phyloP scores from a whole-genome alignment of 1,140 invertebrate genomes.

The Gryon sp. region DNA sequence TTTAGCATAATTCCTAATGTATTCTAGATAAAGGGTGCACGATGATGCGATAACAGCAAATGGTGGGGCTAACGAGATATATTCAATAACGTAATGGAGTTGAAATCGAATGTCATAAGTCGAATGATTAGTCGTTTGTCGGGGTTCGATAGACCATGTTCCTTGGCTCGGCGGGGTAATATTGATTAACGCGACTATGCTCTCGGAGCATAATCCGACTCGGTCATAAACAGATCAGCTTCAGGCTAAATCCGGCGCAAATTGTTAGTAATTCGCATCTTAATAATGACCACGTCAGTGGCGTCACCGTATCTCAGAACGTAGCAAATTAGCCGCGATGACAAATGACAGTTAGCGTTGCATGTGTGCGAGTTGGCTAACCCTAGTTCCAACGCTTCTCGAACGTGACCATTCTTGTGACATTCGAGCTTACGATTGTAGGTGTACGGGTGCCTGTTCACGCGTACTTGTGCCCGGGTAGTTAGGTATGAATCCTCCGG shows the following conservation, averaged over 20 bases:
- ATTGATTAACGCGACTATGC: constrained; percentile 77
- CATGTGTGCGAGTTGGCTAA: constrained; percentile 36
- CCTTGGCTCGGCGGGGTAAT: constrained; percentile 68
- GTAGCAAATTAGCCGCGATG: constrained; percentile 79
- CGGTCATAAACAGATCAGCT: constrained; percentile 79
- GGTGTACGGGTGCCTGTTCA: constrained; percentile 50
- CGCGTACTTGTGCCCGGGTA: constrained; percentile 47
- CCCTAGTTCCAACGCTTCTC: constrained; percentile 36
- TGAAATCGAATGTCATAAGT: constrained; percentile 55
- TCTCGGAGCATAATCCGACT: constrained; percentile 74
- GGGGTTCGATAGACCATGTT: constrained; percentile 58
- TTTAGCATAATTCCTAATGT: constrained; percentile 46
- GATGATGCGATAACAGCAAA: constrained; percentile 43
- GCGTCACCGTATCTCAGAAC: constrained; percentile 80
- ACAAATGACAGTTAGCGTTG: constrained; percentile 75
- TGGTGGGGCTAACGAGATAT: constrained; percentile 48
- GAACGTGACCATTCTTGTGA: constrained; percentile 37
- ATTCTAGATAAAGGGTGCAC: constrained; percentile 30
- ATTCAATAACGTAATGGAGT: constrained; percentile 57
- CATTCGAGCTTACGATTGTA: constrained; percentile 25
- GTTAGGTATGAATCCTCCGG: constrained; percentile 72
- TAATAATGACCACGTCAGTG: constrained; percentile 80
- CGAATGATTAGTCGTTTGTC: constrained; percentile 61
- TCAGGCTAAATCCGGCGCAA: constrained; percentile 78
- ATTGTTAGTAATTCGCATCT: constrained; percentile 81